Evolutionary conservation across 1,140 invertebrate species (phyloP), one percentile per base, ranked within the genome.

Genomic region (Tetraneura akinire): DNA sequence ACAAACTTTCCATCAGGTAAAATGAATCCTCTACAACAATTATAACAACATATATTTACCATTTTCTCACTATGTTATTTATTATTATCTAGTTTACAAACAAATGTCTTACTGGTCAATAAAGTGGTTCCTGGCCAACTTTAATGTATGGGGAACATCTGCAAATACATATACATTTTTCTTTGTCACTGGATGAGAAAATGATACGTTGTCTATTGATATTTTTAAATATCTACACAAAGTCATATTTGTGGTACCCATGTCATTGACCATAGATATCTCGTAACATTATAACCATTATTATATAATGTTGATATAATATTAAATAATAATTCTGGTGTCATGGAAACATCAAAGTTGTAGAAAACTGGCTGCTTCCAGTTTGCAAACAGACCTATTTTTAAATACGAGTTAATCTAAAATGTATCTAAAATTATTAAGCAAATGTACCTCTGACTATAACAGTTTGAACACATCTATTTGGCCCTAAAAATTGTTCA

Each of bases 251-350:
- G 32, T 64, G 3, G 29, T 14, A 37, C 60, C 60, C 60, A 29
- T 64, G 60, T 64, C 60, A n/a, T 64, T 64, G 26, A 70, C 64
- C 14, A 80, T 47, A n/a, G 37, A 62, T n/a, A 80, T n/a, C n/a
- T n/a, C n/a, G n/a, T 32, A 23, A 71, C 68, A 42, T 42, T 71
- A 11, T 32, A 71, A 1, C 68, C 66, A 3, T 45, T 23, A 1
- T 71, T 5, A 37, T 47, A 45, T 51, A 71, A 21, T 21, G 29
- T 16, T 1, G n/a, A 14, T 55, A 74, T 73, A 18, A 51, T 73
- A 16, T 73, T 23, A 16, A 70, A 1, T 45, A 70, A 45, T 4
- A 70, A 4, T 26, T n/a, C 29, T 51, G 23, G n/a, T 29, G n/a
- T n/a, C n/a, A n/a, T n/a, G n/a, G n/a, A n/a, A n/a, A n/a, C n/a